phyloP scores from a whole-genome alignment of 2,888 invertebrate species.

The Watsonalla cultraria region DNA sequence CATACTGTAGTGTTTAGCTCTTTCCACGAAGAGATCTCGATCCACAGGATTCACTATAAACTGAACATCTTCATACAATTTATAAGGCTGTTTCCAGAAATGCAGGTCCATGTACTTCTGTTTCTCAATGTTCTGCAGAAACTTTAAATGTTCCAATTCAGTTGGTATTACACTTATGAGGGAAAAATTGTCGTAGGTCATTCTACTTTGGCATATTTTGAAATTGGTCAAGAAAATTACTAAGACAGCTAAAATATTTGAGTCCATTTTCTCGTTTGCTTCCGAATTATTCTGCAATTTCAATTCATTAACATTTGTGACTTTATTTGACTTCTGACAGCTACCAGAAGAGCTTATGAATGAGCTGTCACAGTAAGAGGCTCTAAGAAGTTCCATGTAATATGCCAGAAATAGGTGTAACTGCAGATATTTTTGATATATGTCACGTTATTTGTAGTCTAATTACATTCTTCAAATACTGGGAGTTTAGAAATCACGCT shows the following conservation, averaged over 20 bases:
- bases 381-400: no score
- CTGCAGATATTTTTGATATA: no score
- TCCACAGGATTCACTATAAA: conserved; percentile 44
- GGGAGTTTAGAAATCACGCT: no score
- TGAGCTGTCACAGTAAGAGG: no score
- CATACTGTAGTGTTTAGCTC: conserved; percentile 41
- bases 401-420: no score
- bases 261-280: conserved; percentile 29
- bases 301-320: no score
- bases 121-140: conserved; percentile 42
- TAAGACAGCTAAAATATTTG: conserved; percentile 28
- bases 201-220: conserved; percentile 27
- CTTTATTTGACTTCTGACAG: no score
- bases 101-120: conserved; percentile 46
- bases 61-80: conserved; percentile 42
- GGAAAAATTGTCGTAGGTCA: conserved; percentile 36
- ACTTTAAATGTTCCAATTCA: conserved; percentile 44
- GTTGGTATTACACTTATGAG: conserved; percentile 34
- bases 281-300: background rate
- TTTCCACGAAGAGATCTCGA: conserved; percentile 36
- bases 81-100: conserved; percentile 51
- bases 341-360: no score
- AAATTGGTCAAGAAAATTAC: conserved; percentile 34
- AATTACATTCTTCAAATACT: no score
- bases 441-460: no score